Percentiles rank a stretch among this genome's conserved stretches.
These are phyloP conservation scores for Ephydatia muelleri DNA, from an alignment of 37 sponge, comb jelly and placozoan species.

Conservation along the genomic window DNA sequence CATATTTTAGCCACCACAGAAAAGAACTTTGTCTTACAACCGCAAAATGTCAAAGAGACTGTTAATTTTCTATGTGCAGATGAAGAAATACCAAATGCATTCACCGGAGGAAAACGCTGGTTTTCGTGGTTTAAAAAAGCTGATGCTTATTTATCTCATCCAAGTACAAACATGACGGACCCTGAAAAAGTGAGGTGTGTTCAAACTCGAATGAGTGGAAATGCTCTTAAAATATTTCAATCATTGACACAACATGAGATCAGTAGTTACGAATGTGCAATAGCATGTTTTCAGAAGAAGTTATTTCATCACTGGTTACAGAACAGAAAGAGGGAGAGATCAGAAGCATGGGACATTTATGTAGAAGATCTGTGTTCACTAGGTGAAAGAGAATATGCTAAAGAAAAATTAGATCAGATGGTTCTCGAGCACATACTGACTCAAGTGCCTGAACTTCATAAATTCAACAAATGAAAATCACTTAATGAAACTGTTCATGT, in stretches of 20 bases:
- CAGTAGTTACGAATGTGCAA: not conserved
- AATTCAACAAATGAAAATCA: not conserved
- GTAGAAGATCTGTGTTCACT: not conserved
- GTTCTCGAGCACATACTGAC: not conserved
- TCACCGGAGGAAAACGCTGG: not conserved
- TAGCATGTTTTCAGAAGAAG: not conserved
- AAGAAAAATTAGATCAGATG: not conserved
- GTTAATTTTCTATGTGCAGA: not conserved
- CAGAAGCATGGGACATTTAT: not conserved
- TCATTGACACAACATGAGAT: not conserved
- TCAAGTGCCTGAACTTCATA: not conserved
- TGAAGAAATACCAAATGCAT: not conserved
- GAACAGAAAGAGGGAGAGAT: not conserved
- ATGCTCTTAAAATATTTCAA: not conserved
- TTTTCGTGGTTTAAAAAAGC: not conserved
- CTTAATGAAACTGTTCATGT: not conserved
- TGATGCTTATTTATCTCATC: not conserved
- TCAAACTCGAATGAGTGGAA: not conserved
- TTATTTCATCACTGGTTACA: not conserved
- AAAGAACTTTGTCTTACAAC: not conserved
- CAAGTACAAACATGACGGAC: not conserved
- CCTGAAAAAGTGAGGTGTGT: not conserved
- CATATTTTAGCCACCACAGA: not conserved
- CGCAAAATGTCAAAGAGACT: not conserved
- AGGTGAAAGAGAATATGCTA: not conserved